Evolutionary conservation across 2,113 vertebrate species (phyloP).

Genomic region (Cephalopholis sonnerati): DNA sequence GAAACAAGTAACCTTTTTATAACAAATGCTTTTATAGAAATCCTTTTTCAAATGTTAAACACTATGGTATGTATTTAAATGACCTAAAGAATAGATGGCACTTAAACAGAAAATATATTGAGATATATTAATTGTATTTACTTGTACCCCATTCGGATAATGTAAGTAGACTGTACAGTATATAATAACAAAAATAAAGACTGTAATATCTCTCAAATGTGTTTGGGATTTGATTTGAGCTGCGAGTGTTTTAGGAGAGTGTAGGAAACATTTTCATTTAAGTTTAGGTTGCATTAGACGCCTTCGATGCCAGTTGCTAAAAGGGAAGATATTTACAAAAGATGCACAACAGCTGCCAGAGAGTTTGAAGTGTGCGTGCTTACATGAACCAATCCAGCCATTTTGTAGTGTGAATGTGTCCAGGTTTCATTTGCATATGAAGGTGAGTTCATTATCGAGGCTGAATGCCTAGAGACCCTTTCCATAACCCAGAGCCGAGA

Average conservation of each 20-base stretch:
- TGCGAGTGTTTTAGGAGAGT: background rate
- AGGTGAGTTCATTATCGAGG: constrained; percentile 54
- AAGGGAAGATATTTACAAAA: background rate
- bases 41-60: constrained; percentile 27
- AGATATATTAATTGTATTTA: constrained; percentile 55
- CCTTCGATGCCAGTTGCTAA: background rate
- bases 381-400: background rate
- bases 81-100: constrained; percentile 41
- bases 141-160: constrained; percentile 47
- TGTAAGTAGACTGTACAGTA: constrained; percentile 66
- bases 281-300: background rate
- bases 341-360: background rate
- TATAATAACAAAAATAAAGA: constrained; percentile 68
- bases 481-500: constrained; percentile 45
- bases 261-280: background rate
- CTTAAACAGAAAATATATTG: constrained; percentile 36
- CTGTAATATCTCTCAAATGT: constrained; percentile 39
- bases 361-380: constrained; percentile 16
- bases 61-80: constrained; percentile 31
- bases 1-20: constrained; percentile 41
- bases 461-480: constrained; percentile 63
- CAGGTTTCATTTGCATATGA: constrained; percentile 76
- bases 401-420: constrained; percentile 33
- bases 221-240: background rate
- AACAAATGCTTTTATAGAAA: constrained; percentile 68